Evolutionary conservation across 1,140 invertebrate species (phyloP).

Genomic region (Chelonus insularis): DNA sequence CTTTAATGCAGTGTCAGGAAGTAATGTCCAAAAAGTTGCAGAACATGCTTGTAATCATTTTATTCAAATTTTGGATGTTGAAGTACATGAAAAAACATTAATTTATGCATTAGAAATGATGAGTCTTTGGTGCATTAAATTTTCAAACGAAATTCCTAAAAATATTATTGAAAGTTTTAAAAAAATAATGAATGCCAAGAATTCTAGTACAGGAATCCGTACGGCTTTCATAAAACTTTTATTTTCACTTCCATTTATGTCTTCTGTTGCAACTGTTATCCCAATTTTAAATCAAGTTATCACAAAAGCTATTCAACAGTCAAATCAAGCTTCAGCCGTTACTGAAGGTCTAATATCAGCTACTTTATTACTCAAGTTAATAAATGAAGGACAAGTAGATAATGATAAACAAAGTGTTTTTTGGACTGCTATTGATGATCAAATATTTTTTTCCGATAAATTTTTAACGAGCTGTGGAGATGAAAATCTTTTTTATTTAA

Average conservation of each 20-base stretch:
- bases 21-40: conserved; percentile 65
- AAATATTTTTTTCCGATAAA: conserved; percentile 81
- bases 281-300: conserved; percentile 50
- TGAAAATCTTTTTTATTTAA: conserved; percentile 67
- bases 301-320: conserved; percentile 49
- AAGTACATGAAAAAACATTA: conserved; percentile 91
- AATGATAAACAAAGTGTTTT: conserved; percentile 63
- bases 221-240: conserved; percentile 67
- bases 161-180: conserved; percentile 77
- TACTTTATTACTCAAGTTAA: conserved; percentile 72
- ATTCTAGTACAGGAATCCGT: conserved; percentile 74
- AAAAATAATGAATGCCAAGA: conserved; percentile 79
- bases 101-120: conserved; percentile 80
- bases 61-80: conserved; percentile 79
- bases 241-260: conserved; percentile 37
- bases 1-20: conserved; percentile 69
- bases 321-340: conserved; percentile 65
- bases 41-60: conserved; percentile 69
- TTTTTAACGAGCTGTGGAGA: conserved; percentile 72
- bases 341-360: conserved; percentile 80
- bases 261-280: conserved; percentile 40
- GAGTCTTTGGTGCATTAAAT: conserved; percentile 75
- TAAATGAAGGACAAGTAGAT: conserved; percentile 61
- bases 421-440: conserved; percentile 76
- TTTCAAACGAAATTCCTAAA: conserved; percentile 69